phyloP scores from a whole-genome alignment of 2,888 invertebrate species.

The Lottia scabra region DNA sequence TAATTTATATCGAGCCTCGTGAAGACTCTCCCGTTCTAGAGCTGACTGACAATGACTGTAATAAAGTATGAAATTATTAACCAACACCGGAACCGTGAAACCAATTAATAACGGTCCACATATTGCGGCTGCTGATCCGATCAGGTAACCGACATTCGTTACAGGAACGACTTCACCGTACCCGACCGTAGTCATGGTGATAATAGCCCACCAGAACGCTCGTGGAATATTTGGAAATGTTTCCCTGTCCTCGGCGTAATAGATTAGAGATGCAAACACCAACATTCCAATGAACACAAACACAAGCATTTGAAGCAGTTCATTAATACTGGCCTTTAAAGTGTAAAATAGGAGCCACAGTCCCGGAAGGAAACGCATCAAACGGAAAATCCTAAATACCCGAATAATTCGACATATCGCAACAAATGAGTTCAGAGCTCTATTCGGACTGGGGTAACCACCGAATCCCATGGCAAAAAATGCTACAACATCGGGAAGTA shows the following conservation, averaged over 20 bases:
- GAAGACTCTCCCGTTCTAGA: slow-evolving; percentile 8
- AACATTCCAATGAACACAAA: slow-evolving; percentile 49
- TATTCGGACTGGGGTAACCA: not conserved
- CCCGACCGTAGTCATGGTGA: slow-evolving; percentile 54
- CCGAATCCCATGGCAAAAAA: no score
- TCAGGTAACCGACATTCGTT: slow-evolving; percentile 34
- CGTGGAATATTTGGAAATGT: slow-evolving; percentile 42
- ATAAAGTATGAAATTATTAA: slow-evolving; percentile 47
- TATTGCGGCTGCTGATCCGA: slow-evolving; percentile 38
- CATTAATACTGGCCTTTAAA: slow-evolving; percentile 45
- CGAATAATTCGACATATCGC: slow-evolving; percentile 35
- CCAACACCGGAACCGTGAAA: slow-evolving; percentile 45
- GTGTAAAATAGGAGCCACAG: slow-evolving; percentile 52
- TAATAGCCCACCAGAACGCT: slow-evolving; percentile 49
- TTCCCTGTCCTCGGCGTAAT: slow-evolving; percentile 39
- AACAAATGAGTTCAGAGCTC: slow-evolving; percentile 8
- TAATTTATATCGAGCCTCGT: not conserved
- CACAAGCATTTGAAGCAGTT: slow-evolving; percentile 44
- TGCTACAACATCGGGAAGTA: slow-evolving; percentile 39
- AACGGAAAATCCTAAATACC: slow-evolving; percentile 41
- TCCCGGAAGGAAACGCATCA: slow-evolving; percentile 44
- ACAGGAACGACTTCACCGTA: slow-evolving; percentile 48
- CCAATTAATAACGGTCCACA: slow-evolving; percentile 41
- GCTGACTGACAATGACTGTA: slow-evolving; percentile 39
- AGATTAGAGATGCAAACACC: slow-evolving; percentile 48